Base-by-base conservation (phyloP, 2,113 vertebrate genomes). In the Bufo bufo region DNA sequence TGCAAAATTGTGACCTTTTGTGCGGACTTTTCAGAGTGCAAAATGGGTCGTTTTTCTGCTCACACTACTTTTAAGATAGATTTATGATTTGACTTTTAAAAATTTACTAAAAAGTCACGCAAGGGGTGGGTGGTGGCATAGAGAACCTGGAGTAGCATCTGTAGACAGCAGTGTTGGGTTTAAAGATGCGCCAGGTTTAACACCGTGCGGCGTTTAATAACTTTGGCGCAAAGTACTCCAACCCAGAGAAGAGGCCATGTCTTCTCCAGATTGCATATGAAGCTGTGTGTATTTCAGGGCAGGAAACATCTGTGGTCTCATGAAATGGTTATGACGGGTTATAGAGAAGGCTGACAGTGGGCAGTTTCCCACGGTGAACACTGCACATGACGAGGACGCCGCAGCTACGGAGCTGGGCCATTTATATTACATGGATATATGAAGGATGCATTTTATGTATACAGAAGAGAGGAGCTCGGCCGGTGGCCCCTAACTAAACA, bases 301-400 rank as follows among this genome's bases (percentile, higher is more conserved):
- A 74, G 71, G 71, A 49, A 74, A 74, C 71, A 74, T 47, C 71
- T 74, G 71, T 74, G 17, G 71, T 49, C 33, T 33, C 43, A 49
- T 33, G 7, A 45, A 74, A 47, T 17, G 47, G 71, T 74, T 74
- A 74, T 74, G 71, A 74, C 71, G 52, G 7, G 43, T 74, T 47
- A 45, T 47, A 19, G 71, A 47, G 19, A 74, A 19, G 43, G 14
- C 71, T 74, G 43, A 17, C 33, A 2, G 33, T 33, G 33, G 7
- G 10, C 13, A 16, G 0, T 74, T 74, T 74, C 71, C 71, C 71
- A 74, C 45, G 49, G 9, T 19, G 16, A 74, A 3, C 71, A 3
- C 13, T 47, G 6, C 71, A 47, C 16, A 17, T 74, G 6, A 47
- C 16, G 6, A 13, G 6, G 45, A 74, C 4, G 6, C 43, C 16